Base-by-base conservation (phyloP, 2,888 invertebrate species). In the Ennomos erosarius region DNA sequence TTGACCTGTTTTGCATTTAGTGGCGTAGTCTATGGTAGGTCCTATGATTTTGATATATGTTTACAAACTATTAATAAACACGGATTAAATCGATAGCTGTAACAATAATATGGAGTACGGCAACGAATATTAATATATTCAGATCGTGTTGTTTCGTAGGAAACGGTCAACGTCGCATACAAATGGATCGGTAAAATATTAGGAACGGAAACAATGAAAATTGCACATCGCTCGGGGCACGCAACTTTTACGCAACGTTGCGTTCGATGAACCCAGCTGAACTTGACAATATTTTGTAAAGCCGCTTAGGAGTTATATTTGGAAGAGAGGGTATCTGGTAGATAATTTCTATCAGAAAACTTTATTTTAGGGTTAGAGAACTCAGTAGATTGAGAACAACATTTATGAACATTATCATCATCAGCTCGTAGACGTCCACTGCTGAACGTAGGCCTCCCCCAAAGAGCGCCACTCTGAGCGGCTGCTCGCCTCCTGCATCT, bases 81-180 rank as follows among this genome's bases (percentile, higher is more conserved):
- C 12, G 13, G 9, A 26, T 10, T 12, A 26, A 40, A 8, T 12
- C 16, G 16, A 16, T 2, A 16, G 16, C 3, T 16, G 3, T 13
- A 42, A 16, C 13, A 16, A 12, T 13, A 13, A 42, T 13, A 9
- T 13, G 13, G n/a, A 40, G 11, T 8, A 12, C 16, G 34, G 34
- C 26, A 45, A 58, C 35, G 45, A 13, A 37, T 16, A 10, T 42
- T 52, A 49, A 70, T 67, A 62, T 59, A 82, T 82, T 79, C 82
- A 59, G n/a, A 57, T 35, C 79, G 75, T 79, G 79, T 69, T 48
- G 39, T 52, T 49, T 54, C 73, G 65, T 71, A 84, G 84, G 85
- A 85, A 81, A 67, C 72, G 68, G 62, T 55, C 61, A 52, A 42
- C 58, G 55, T 49, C 43, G 82, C 75, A 84, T 82, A 79, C 71